These are phyloP conservation scores for Campoletis sonorensis DNA, from an alignment of 1,140 invertebrate genomes.

Conservation along the genomic window DNA sequence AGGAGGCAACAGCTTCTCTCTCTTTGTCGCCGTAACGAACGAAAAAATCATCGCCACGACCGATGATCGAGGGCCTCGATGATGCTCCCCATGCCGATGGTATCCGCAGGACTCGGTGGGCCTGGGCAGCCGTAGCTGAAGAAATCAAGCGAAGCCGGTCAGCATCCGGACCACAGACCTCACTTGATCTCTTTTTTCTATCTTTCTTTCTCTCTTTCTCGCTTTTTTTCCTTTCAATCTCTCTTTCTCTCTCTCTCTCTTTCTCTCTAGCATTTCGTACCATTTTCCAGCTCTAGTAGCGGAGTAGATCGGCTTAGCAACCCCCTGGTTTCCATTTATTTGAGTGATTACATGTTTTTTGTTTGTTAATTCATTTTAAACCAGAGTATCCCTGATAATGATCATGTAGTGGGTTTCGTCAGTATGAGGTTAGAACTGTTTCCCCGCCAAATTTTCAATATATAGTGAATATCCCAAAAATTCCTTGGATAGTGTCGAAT, in stretches of 20 bases:
- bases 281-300: slow-evolving; percentile 41
- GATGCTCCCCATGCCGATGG: slow-evolving; percentile 74
- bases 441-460: too few species aligned
- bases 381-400: too few species aligned
- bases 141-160: slow-evolving; percentile 72
- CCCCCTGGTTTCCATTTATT: slow-evolving; percentile 57
- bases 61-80: slow-evolving; percentile 82
- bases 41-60: slow-evolving; percentile 83
- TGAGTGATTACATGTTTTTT: slow-evolving; percentile 1
- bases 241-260: slow-evolving; percentile 14
- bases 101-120: slow-evolving; percentile 78
- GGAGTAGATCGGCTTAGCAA: slow-evolving; percentile 70
- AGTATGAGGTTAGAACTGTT: too few species aligned
- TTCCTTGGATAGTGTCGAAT: too few species aligned
- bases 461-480: too few species aligned
- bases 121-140: slow-evolving; percentile 79
- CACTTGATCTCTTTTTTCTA: slow-evolving; percentile 57
- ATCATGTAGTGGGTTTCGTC: too few species aligned
- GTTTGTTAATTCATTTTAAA: slow-evolving; percentile 8
- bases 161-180: slow-evolving; percentile 66
- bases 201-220: slow-evolving; percentile 54
- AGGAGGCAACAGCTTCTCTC: slow-evolving; percentile 85
- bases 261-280: slow-evolving; percentile 31
- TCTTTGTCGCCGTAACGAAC: slow-evolving; percentile 87
- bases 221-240: slow-evolving; percentile 57